Conservation (phyloP, 2,797 vertebrate species). For the Amblyraja radiata region DNA sequence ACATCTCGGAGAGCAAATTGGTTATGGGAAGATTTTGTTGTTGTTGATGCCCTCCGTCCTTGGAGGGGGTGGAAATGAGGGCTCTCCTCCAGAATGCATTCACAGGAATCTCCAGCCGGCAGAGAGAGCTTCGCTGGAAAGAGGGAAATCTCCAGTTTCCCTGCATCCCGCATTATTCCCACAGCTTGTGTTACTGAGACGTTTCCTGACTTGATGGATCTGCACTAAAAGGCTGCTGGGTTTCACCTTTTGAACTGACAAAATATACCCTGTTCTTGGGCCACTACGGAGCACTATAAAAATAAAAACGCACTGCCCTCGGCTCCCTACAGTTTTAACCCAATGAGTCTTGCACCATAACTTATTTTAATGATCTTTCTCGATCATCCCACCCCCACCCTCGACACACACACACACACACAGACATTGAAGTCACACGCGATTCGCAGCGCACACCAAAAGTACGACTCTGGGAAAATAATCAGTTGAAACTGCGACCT, state of each 20-base stretch:
- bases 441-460: neutral
- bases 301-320: slow-evolving; percentile 17
- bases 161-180: slow-evolving; percentile 10
- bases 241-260: slow-evolving; percentile 25
- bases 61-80: neutral
- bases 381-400: neutral
- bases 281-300: neutral
- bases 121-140: neutral
- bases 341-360: neutral
- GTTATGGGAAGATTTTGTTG: neutral
- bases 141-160: neutral
- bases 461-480: neutral
- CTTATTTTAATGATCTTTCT: neutral
- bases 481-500: neutral
- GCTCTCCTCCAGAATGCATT: neutral
- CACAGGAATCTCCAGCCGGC: neutral
- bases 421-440: neutral
- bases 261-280: neutral
- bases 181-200: neutral
- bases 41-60: neutral
- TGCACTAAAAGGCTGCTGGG: neutral
- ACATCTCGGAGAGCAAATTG: neutral
- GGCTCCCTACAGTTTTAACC: slow-evolving; percentile 6
- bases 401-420: too few relatives aligned
- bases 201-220: slow-evolving; percentile 10